Evolutionary conservation across 2,888 invertebrate species (phyloP).

Genomic region (Chrysolina americana): DNA sequence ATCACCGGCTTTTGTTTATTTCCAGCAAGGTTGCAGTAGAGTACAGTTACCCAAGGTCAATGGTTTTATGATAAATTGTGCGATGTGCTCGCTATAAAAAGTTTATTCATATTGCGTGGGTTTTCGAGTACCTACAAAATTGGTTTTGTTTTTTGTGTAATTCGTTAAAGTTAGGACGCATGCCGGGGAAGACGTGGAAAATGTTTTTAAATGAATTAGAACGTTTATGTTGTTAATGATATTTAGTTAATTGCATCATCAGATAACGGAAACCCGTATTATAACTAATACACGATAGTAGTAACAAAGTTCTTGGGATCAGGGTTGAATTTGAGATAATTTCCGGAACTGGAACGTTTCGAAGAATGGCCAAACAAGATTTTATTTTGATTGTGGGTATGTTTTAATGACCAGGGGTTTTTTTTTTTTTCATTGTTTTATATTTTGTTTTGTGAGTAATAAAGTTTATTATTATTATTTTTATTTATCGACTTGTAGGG

Average conservation of each 20-base stretch:
- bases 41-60: conserved; percentile 40
- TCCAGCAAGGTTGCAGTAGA: conserved; percentile 32
- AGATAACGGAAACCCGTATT: background rate
- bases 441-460: too few relatives aligned
- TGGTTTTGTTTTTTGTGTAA: conserved; percentile 5
- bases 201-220: too few relatives aligned
- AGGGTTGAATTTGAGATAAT: background rate
- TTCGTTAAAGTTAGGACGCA: background rate
- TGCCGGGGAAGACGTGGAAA: background rate
- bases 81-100: background rate
- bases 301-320: background rate
- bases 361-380: background rate
- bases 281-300: background rate
- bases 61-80: conserved; percentile 32
- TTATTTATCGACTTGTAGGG: too few relatives aligned
- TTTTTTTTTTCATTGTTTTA: too few relatives aligned
- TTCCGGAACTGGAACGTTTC: background rate
- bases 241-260: background rate
- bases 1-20: conserved; percentile 38
- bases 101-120: conserved; percentile 1
- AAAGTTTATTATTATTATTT: too few relatives aligned
- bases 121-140: conserved; percentile 8
- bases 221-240: background rate
- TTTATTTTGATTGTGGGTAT: background rate
- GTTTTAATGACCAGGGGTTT: too few relatives aligned